Conservation (phyloP, 2,113 vertebrate genomes). For the Phoenicopterus ruber region DNA sequence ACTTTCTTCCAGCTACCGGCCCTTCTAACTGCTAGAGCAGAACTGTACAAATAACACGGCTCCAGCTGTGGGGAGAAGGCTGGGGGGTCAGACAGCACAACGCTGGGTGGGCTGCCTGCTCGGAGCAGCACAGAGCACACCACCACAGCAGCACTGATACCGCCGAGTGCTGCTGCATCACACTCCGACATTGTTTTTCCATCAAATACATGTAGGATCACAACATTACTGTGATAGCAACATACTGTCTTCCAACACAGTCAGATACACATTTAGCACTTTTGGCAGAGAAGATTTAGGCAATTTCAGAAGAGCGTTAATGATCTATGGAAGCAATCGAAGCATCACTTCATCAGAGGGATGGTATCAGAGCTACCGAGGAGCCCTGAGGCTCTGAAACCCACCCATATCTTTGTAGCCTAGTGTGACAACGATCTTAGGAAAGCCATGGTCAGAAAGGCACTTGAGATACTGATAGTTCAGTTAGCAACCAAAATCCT, state of each 20-base stretch:
- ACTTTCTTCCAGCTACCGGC: background rate
- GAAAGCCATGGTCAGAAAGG: background rate
- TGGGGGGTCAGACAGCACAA: background rate
- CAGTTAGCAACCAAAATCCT: background rate
- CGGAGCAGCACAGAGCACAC: background rate
- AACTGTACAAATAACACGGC: background rate
- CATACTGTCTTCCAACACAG: background rate
- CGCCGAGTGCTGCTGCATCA: background rate
- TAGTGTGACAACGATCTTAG: background rate
- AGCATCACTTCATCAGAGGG: background rate
- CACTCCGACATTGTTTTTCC: rapidly evolving
- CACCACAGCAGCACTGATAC: background rate
- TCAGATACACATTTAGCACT: too few relatives aligned
- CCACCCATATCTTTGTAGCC: background rate
- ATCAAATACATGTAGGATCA: background rate
- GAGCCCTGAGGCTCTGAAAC: background rate
- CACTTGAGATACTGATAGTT: background rate
- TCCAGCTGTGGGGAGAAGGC: background rate
- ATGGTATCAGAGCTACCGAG: background rate
- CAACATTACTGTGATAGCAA: background rate
- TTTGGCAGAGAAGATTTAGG: background rate
- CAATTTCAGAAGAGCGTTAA: background rate
- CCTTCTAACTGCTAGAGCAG: background rate
- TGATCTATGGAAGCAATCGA: background rate
- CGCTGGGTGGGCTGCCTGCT: background rate